phyloP scores from a whole-genome alignment of 2,797 vertebrate genomes.

The Bradypus variegatus region DNA sequence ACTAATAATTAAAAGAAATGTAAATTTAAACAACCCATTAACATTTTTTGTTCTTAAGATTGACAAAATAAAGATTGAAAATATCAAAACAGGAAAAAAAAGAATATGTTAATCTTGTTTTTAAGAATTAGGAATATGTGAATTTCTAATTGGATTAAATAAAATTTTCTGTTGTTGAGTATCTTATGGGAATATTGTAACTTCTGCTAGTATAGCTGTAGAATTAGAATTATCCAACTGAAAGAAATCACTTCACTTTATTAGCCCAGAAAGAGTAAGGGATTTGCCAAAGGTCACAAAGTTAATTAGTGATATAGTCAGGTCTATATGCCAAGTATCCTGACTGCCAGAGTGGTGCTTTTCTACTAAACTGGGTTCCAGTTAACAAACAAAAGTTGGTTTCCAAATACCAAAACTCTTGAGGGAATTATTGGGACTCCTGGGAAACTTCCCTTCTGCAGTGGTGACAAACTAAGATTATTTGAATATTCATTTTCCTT shows the following conservation, averaged over 20 bases:
- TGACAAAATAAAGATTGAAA: constrained; percentile 4
- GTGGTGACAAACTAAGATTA: neutral
- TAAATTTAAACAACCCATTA: neutral
- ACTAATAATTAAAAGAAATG: constrained; percentile 12
- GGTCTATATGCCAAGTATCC: neutral
- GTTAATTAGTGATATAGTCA: neutral
- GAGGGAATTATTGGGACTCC: neutral
- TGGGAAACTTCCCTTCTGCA: neutral
- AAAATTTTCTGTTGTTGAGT: neutral
- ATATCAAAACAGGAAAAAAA: neutral
- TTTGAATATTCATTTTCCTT: constrained; percentile 13
- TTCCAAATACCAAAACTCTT: neutral
- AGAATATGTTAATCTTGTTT: neutral
- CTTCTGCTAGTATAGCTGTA: neutral
- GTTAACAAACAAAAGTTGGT: neutral
- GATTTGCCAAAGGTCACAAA: neutral
- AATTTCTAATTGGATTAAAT: neutral
- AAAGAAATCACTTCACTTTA: constrained; percentile 24
- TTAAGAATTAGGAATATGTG: neutral
- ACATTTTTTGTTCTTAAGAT: neutral
- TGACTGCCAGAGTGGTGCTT: neutral
- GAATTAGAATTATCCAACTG: neutral
- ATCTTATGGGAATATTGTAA: neutral
- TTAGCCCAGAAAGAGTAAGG: neutral
- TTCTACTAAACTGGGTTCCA: neutral